Conservation (phyloP, 1,140 invertebrate species). For the Heliothis virescens region DNA sequence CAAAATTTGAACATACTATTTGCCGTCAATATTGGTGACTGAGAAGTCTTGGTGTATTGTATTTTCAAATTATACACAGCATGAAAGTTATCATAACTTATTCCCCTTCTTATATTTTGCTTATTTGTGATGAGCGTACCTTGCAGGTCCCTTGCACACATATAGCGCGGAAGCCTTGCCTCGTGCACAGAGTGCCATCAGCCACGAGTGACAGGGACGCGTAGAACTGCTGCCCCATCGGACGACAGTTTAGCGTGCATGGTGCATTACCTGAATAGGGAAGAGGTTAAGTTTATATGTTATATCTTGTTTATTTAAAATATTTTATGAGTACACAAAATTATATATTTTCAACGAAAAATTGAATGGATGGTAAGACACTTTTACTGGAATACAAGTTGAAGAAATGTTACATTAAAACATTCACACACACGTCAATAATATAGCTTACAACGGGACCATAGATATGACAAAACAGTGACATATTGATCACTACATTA, state of each 20-base stretch:
- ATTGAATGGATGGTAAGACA: no score
- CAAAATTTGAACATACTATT: not conserved
- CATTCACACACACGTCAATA: no score
- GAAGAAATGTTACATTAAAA: no score
- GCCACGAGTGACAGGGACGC: constrained; percentile 93
- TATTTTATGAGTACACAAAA: no score
- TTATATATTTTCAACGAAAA: no score
- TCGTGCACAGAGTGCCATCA: constrained; percentile 94
- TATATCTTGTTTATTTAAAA: constrained; percentile 1
- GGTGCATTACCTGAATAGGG: constrained; percentile 88
- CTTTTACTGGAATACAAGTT: no score
- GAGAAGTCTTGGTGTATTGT: no score
- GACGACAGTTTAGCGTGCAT: constrained; percentile 95
- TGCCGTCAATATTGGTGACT: no score
- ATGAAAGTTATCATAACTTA: no score
- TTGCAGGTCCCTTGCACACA: constrained; percentile 95
- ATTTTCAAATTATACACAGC: no score
- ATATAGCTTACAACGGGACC: no score
- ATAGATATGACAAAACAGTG: not conserved
- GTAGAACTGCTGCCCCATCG: constrained; percentile 94
- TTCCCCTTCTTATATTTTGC: no score
- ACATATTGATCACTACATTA: not conserved
- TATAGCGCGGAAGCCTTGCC: constrained; percentile 88
- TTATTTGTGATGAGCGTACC: constrained; percentile 86
- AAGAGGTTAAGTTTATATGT: constrained; percentile 37